Conservation (phyloP, 1,140 invertebrate genomes). For the Drosophila kepulauana region DNA sequence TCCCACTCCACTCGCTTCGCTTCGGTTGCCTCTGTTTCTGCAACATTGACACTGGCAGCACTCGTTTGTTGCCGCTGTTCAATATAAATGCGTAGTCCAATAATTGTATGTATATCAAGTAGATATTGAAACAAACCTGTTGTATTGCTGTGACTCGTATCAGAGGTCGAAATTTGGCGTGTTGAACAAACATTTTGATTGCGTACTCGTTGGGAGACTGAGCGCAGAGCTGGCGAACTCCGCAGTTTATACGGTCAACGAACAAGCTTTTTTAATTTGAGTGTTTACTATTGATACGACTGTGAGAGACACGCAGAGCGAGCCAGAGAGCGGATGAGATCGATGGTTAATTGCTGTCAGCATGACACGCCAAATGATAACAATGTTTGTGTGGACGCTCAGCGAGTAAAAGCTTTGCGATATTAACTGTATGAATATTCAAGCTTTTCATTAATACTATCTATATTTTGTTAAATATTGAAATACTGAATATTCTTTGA, state of each 20-base stretch:
- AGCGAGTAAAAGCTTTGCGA: constrained; percentile 17
- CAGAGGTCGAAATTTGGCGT: constrained; percentile 17
- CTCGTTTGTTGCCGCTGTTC: constrained; percentile 53
- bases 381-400: not conserved
- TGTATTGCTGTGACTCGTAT: constrained; percentile 12
- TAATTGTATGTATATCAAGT: not conserved
- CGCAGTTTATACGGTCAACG: constrained; percentile 14
- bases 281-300: not conserved
- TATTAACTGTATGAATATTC: not conserved
- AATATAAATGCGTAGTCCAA: not conserved
- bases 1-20: constrained; percentile 46
- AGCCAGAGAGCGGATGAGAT: not conserved
- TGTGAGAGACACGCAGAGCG: not conserved
- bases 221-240: not conserved
- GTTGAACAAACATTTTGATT: constrained; percentile 37
- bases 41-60: constrained; percentile 16
- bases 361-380: constrained; percentile 11
- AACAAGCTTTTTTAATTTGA: not conserved
- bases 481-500: not conserved
- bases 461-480: not conserved
- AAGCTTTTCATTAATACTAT: not conserved
- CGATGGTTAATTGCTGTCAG: constrained; percentile 5
- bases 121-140: constrained; percentile 17
- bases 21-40: not conserved
- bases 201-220: constrained; percentile 13